Percentiles rank a stretch among this genome's conserved stretches.
phyloP scores from a whole-genome alignment of 1,140 invertebrate species.

The Micrasema minimum region DNA sequence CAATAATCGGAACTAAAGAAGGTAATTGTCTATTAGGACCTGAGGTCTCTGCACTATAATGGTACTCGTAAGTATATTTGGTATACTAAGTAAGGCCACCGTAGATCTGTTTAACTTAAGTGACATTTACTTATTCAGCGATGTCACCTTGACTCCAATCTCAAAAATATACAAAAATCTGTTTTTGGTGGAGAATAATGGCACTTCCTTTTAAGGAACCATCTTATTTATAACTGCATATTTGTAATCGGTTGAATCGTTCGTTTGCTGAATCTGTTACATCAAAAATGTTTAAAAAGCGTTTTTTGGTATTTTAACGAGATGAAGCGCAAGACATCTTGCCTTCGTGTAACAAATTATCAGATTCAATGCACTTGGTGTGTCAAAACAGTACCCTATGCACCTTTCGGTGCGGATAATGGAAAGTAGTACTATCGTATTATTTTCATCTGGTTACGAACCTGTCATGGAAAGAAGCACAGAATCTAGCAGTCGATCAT shows the following conservation, averaged over 20 bases:
- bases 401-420: too few relatives aligned
- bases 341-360: too few relatives aligned
- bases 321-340: too few relatives aligned
- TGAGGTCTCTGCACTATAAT: constrained; percentile 2
- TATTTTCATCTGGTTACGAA: not conserved
- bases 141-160: constrained; percentile 19
- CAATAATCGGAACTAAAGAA: constrained; percentile 10
- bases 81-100: too few relatives aligned
- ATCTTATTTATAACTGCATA: not conserved
- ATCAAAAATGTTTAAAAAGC: too few relatives aligned
- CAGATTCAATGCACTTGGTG: too few relatives aligned
- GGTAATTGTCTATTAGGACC: not conserved
- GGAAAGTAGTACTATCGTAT: too few relatives aligned
- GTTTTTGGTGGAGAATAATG: not conserved
- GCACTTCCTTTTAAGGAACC: not conserved
- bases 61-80: too few relatives aligned
- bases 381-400: too few relatives aligned
- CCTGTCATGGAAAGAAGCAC: not conserved
- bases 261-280: too few relatives aligned
- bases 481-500: too few relatives aligned
- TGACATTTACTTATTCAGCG: constrained; percentile 14
- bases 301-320: too few relatives aligned
- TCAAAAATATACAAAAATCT: constrained; percentile 11
- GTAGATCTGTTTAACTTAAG: constrained; percentile 3
- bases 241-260: not conserved